Evolutionary conservation across 2,888 invertebrate species (phyloP).

Genomic region (Ennomos erosarius): DNA sequence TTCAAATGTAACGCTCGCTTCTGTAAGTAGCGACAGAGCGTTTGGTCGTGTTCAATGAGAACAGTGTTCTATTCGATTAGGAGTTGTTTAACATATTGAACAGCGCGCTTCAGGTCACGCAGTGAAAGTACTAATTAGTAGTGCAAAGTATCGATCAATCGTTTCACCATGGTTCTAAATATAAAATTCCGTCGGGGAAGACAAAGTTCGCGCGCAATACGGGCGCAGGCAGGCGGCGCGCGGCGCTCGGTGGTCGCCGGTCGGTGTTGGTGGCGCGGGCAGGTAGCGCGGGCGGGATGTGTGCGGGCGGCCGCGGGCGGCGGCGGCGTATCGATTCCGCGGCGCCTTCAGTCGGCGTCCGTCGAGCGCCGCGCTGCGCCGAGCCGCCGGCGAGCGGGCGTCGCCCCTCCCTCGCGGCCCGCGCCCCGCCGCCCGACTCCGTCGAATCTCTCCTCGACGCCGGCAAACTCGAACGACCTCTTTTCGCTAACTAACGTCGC

Average conservation of each 20-base stretch:
- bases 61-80: not conserved
- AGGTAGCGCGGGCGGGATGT: slow-evolving; percentile 54
- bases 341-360: slow-evolving; percentile 83
- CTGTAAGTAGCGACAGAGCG: slow-evolving; percentile 16
- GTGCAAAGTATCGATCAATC: slow-evolving; percentile 84
- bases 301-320: slow-evolving; percentile 66
- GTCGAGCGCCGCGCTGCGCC: slow-evolving; percentile 84
- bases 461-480: slow-evolving; percentile 84
- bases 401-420: slow-evolving; percentile 66
- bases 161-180: slow-evolving; percentile 84
- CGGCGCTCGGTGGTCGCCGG: slow-evolving; percentile 53
- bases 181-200: slow-evolving; percentile 83
- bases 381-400: slow-evolving; percentile 79
- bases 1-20: slow-evolving; percentile 27
- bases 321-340: slow-evolving; percentile 80
- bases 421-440: slow-evolving; percentile 51
- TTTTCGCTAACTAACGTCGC: slow-evolving; percentile 82
- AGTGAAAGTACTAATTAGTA: slow-evolving; percentile 80
- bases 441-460: slow-evolving; percentile 57
- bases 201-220: slow-evolving; percentile 85
- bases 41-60: not conserved
- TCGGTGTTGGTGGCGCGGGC: slow-evolving; percentile 58
- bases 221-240: slow-evolving; percentile 69
- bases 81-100: slow-evolving; percentile 16
- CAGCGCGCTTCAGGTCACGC: slow-evolving; percentile 31